phyloP scores from a whole-genome alignment of 2,113 vertebrate genomes.

The Dicerorhinus sumatrensis region DNA sequence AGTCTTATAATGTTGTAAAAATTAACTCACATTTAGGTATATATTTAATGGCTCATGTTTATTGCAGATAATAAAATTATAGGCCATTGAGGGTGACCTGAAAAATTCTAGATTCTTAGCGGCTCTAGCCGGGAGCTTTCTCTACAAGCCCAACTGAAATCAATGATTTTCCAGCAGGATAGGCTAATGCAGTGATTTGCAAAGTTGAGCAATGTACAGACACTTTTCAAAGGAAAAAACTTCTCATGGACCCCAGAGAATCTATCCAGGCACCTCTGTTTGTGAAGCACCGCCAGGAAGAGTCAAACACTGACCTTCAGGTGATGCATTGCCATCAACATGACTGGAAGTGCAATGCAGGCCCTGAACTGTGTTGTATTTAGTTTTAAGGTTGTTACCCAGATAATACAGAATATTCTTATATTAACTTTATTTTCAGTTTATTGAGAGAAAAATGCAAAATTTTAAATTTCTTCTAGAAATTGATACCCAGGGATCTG shows the following conservation, averaged over 20 bases:
- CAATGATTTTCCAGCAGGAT: neutral
- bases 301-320: neutral
- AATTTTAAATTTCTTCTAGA: neutral
- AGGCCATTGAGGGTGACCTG: neutral
- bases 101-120: neutral
- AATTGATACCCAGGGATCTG: neutral
- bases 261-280: neutral
- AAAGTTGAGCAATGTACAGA: neutral
- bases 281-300: neutral
- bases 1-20: neutral
- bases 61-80: neutral
- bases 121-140: neutral
- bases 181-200: neutral
- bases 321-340: neutral
- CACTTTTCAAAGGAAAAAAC: neutral
- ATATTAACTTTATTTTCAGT: neutral
- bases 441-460: neutral
- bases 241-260: neutral
- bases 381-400: neutral
- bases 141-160: neutral
- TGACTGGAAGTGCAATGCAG: neutral
- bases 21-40: neutral
- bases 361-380: neutral
- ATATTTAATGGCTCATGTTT: neutral
- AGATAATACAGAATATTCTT: neutral